A percentile compares a stretch with the other conserved stretches of the same genome.
Conservation (phyloP, 2,113 vertebrate species). For the Alaudala cheleensis region DNA sequence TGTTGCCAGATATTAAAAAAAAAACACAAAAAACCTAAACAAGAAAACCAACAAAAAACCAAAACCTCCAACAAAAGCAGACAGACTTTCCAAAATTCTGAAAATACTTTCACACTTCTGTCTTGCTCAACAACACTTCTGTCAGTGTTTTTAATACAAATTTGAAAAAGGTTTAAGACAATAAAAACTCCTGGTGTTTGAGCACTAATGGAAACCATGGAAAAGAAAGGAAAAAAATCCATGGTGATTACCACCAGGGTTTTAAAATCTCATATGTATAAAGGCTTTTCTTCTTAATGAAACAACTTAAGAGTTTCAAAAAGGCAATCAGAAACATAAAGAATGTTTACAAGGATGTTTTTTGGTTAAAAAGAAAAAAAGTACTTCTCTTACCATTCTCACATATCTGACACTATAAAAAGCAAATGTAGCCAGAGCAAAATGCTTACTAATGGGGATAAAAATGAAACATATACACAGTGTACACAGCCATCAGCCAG, state of each 20-base stretch:
- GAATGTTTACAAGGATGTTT: not conserved
- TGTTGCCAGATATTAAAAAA: not conserved
- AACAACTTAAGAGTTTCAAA: not conserved
- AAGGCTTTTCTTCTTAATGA: not conserved
- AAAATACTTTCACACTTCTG: not conserved
- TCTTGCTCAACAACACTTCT: not conserved
- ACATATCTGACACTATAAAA: not conserved
- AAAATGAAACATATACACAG: not conserved
- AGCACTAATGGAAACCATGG: not conserved
- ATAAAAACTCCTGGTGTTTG: not conserved
- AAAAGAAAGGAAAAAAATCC: not conserved
- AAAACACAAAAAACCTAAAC: too few species aligned
- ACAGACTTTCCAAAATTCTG: not conserved
- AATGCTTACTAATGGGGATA: not conserved
- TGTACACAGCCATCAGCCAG: not conserved
- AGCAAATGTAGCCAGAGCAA: not conserved
- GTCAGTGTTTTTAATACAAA: not conserved
- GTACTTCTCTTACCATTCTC: not conserved
- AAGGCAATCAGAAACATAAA: not conserved
- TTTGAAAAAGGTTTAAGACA: not conserved
- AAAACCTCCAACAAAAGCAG: not conserved
- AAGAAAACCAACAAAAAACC: not conserved
- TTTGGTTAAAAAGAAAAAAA: not conserved
- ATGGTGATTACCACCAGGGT: not conserved
- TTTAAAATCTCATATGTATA: not conserved